Percentiles rank a stretch among this genome's conserved stretches.
phyloP scores from a whole-genome alignment of 2,113 vertebrate genomes.

The Copsychus sechellarum region DNA sequence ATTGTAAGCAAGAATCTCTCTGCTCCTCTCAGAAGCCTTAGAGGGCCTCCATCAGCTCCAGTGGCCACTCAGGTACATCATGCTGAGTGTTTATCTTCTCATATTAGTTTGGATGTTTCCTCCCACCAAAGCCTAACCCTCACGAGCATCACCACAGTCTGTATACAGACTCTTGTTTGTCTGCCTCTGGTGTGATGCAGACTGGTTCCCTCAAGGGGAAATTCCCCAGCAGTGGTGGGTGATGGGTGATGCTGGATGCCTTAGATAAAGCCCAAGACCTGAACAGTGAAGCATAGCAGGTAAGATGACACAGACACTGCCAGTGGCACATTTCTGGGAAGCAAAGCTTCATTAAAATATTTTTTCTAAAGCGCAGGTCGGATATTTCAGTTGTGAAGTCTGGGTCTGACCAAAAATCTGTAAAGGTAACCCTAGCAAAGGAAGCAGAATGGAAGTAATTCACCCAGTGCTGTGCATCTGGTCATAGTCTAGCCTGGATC shows the following conservation, averaged over 20 bases:
- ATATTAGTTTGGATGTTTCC: not conserved
- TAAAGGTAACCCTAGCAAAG: not conserved
- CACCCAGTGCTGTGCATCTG: not conserved
- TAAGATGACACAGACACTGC: not conserved
- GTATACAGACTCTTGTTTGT: not conserved
- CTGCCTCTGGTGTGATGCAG: not conserved
- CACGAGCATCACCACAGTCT: not conserved
- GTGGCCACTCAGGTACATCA: not conserved
- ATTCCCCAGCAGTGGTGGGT: not conserved
- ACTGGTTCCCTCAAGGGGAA: not conserved
- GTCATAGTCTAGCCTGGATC: fast-evolving
- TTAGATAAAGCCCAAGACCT: not conserved
- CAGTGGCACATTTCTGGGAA: not conserved
- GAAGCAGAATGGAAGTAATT: not conserved
- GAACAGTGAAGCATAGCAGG: not conserved
- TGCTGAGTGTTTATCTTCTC: not conserved
- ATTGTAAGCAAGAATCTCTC: not conserved
- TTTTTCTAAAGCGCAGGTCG: not conserved
- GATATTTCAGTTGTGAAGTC: not conserved
- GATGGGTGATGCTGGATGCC: not conserved
- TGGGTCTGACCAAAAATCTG: not conserved
- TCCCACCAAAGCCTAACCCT: not conserved
- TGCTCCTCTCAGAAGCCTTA: not conserved
- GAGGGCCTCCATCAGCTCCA: not conserved
- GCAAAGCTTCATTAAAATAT: not conserved